Base-by-base conservation (phyloP, 2,888 invertebrate genomes). In the Dolichopus griseipennis region DNA sequence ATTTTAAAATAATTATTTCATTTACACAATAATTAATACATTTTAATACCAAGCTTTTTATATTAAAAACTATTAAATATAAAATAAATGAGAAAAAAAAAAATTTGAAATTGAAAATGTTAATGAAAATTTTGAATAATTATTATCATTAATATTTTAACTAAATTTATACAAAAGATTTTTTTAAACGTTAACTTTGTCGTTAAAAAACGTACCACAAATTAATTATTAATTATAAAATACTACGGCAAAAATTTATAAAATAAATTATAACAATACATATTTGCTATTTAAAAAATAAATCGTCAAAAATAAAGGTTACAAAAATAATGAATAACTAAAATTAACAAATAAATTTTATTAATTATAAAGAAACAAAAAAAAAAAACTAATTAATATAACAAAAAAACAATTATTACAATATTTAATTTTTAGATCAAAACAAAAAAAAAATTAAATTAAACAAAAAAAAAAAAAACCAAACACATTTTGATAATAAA, bases 341-440 rank as follows among this genome's bases (percentile, higher is more conserved):
- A 27, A 27, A 4, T 27, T 4, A 27, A 27, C 5, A 27, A 27
- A 27, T 27, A 27, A 27, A 27, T 27, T n/a, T 27, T 27, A 27
- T 27, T 27, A 27, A 27, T 27, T 27, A 27, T 27, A 27, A 12
- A 27, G 3, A 27, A 27, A 27, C 3, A 41, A 41, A 41, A 41
- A 41, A 41, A 41, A 41, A 41, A 5, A 5, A 12, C 3, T 41
- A 41, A 5, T 12, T 41, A 52, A 52, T 18, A 52, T 2, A 52
- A 52, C 12, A 52, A 52, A 37, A 37, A 37, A 37, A 15, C 18
- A 15, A 52, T 52, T 52, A 52, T 52, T 52, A n/a, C 52, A 52
- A 52, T 52, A 52, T 52, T 27, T 52, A 52, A 52, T 52, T 52
- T 52, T 52, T 52, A 52, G 52, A 52, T 52, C 52, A 52, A 52